Percentiles rank a stretch among this genome's conserved stretches.
Evolutionary conservation across 2,113 vertebrate species (phyloP).

Genomic region (Cygnus buccinator): DNA sequence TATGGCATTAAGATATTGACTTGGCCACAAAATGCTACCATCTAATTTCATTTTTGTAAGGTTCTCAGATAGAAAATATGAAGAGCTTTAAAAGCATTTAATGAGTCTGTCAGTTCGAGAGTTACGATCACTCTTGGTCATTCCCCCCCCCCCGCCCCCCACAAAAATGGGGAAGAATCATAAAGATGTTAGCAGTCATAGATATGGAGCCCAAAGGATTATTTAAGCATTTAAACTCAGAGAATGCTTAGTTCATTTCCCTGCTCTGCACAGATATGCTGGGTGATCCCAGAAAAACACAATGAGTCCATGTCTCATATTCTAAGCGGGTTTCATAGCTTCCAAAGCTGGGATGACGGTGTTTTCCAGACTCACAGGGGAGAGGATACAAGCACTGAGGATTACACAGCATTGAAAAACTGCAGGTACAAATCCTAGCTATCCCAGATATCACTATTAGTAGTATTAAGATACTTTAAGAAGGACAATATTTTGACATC

Average conservation of each 20-base stretch:
- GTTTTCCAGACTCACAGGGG: background rate
- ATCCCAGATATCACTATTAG: background rate
- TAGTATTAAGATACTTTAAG: background rate
- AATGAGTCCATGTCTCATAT: background rate
- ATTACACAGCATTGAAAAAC: background rate
- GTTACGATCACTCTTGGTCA: background rate
- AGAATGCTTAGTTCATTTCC: background rate
- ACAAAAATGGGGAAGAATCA: background rate
- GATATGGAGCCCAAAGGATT: background rate
- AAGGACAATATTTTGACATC: background rate
- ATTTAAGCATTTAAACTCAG: background rate
- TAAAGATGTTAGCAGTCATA: background rate
- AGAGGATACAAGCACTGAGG: background rate
- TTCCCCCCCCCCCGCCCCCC: fast-evolving
- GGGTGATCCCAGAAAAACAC: background rate
- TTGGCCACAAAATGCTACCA: background rate
- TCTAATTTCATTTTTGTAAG: background rate
- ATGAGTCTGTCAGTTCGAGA: background rate
- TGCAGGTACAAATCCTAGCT: background rate
- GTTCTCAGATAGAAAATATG: background rate
- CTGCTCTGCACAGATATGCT: background rate
- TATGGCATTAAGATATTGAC: background rate
- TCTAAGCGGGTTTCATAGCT: background rate
- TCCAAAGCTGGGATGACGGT: background rate
- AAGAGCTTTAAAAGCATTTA: background rate